Percentiles rank a stretch among this genome's conserved stretches.
Evolutionary conservation across 2,797 vertebrate genomes (phyloP).

Genomic region (Sebastes diploproa): DNA sequence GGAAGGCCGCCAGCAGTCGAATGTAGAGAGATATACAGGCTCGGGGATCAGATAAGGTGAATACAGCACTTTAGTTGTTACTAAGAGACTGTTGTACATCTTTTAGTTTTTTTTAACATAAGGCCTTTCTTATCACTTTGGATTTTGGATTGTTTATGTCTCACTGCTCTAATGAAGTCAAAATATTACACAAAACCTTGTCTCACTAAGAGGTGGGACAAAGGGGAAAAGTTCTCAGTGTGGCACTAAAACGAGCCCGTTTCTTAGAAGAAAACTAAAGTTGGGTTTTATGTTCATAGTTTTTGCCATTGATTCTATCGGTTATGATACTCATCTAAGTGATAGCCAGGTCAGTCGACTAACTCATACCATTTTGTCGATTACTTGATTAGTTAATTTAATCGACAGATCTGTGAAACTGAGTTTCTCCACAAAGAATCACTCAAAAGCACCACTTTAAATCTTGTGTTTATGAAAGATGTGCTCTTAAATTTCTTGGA

Average conservation of each 20-base stretch:
- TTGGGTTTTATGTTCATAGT: neutral
- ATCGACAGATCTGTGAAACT: too few relatives aligned
- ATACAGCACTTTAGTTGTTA: neutral
- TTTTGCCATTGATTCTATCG: neutral
- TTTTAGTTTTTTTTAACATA: neutral
- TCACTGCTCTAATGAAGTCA: constrained; percentile 1
- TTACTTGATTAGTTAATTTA: too few relatives aligned
- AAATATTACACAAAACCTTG: neutral
- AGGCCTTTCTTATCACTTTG: neutral
- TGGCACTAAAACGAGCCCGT: neutral
- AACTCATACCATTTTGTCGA: too few relatives aligned
- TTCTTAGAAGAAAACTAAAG: neutral
- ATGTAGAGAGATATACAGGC: neutral
- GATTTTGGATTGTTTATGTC: constrained; percentile 1
- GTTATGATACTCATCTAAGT: neutral
- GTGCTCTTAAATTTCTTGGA: too few relatives aligned
- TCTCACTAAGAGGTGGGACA: neutral
- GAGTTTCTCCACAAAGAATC: too few relatives aligned
- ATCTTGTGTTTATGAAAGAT: too few relatives aligned
- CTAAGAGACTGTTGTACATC: neutral
- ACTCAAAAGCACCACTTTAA: too few relatives aligned
- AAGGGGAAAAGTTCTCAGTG: neutral
- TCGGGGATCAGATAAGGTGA: neutral
- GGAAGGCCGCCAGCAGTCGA: constrained; percentile 19
- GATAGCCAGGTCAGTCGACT: too few relatives aligned